Percentiles rank a stretch among this genome's conserved stretches.
Evolutionary conservation across 1,140 invertebrate genomes (phyloP).

Genomic region (Papilio polytes): DNA sequence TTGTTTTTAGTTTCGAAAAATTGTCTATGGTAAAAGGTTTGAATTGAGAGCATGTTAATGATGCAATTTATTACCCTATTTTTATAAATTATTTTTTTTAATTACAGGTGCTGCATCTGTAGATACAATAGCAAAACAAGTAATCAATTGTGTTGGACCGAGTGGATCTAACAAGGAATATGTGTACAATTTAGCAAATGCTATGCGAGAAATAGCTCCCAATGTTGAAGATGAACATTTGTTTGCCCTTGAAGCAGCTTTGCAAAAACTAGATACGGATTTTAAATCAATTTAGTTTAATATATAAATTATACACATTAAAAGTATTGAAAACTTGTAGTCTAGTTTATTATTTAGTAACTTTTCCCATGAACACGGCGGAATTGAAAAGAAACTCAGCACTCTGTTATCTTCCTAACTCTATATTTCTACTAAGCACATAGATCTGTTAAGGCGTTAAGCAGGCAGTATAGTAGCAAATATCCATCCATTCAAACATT

Average conservation of each 20-base stretch:
- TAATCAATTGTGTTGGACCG: conserved; percentile 89
- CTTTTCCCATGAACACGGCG: too few relatives aligned
- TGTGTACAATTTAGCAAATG: conserved; percentile 91
- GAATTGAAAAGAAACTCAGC: too few relatives aligned
- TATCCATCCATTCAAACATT: too few relatives aligned
- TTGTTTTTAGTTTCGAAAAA: too few relatives aligned
- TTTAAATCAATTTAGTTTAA: conserved; percentile 46
- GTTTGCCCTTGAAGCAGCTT: conserved; percentile 88
- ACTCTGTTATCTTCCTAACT: too few relatives aligned
- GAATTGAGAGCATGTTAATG: too few relatives aligned
- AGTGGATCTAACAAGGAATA: conserved; percentile 96
- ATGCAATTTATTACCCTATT: too few relatives aligned
- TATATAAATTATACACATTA: background rate
- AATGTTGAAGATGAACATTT: conserved; percentile 90
- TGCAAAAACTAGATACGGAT: conserved; percentile 73
- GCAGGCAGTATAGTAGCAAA: too few relatives aligned
- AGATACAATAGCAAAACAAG: conserved; percentile 91
- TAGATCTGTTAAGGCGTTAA: too few relatives aligned
- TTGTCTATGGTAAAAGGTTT: too few relatives aligned
- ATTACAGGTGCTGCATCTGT: conserved; percentile 87
- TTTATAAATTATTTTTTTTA: background rate
- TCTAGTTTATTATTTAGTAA: background rate
- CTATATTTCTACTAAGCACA: too few relatives aligned
- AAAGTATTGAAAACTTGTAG: background rate
- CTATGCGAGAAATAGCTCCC: conserved; percentile 91